Evolutionary conservation across 2,888 invertebrate genomes (phyloP).

Genomic region (Pristionchus arcanus): DNA sequence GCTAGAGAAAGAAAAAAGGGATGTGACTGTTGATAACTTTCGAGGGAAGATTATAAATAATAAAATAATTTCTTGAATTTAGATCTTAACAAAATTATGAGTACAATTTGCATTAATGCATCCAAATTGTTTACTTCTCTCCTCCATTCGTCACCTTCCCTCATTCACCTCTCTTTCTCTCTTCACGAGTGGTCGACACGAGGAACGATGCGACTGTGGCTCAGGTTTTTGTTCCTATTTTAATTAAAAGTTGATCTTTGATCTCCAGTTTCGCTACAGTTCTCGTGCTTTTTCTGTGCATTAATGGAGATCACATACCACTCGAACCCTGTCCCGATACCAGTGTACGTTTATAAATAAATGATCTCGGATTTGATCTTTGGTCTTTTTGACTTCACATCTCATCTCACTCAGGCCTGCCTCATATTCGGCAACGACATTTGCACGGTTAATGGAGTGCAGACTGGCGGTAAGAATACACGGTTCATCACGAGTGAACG

Average conservation of each 20-base stretch:
- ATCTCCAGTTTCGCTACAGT: not conserved
- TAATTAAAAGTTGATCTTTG: not conserved
- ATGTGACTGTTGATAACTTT: too few species aligned
- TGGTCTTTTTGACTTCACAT: too few species aligned
- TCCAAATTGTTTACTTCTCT: not conserved
- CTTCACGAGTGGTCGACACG: not conserved
- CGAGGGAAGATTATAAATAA: too few species aligned
- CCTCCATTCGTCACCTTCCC: not conserved
- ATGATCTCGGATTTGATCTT: too few species aligned
- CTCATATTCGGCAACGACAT: not conserved
- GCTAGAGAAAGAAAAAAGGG: too few species aligned
- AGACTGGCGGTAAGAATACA: not conserved
- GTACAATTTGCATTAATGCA: not conserved
- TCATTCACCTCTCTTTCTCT: not conserved
- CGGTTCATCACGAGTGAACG: too few species aligned
- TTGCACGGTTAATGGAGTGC: not conserved
- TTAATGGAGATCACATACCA: too few species aligned
- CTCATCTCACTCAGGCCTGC: not conserved
- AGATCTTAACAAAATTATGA: too few species aligned
- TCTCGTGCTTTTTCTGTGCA: conserved; percentile 1
- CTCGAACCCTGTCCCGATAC: too few species aligned
- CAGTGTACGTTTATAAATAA: too few species aligned
- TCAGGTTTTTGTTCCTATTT: not conserved
- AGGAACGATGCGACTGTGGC: not conserved
- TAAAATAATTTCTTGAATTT: too few species aligned